A percentile compares a stretch with the other conserved stretches of the same genome.
phyloP scores from a whole-genome alignment of 2,888 invertebrate genomes.

The Acutogordius australiensis region DNA sequence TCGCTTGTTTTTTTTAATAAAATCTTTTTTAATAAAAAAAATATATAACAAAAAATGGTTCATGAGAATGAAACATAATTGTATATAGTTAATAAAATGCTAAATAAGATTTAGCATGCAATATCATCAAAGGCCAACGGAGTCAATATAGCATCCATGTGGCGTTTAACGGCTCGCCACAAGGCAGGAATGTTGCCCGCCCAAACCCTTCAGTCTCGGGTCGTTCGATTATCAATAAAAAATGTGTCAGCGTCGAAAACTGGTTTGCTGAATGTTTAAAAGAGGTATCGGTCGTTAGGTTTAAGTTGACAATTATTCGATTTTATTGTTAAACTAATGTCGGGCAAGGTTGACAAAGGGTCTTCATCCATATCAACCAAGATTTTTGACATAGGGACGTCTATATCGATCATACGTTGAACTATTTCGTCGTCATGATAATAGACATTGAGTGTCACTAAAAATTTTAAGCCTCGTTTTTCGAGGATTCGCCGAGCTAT shows the following conservation, averaged over 20 bases:
- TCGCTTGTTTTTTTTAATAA: no score
- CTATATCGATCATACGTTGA: neutral
- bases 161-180: neutral
- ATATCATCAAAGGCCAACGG: no score
- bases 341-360: no score
- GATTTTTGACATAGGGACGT: neutral
- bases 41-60: no score
- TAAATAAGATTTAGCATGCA: no score
- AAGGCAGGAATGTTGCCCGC: constrained; percentile 1
- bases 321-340: no score
- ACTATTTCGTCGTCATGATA: neutral
- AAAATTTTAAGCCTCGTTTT: neutral
- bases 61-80: no score
- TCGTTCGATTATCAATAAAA: constrained; percentile 8
- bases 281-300: constrained; percentile 2
- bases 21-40: no score
- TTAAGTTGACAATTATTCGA: no score
- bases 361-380: neutral
- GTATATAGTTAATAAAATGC: no score
- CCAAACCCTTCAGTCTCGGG: neutral
- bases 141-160: no score
- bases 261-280: neutral
- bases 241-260: neutral
- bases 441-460: neutral
- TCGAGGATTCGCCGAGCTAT: neutral